Percentiles rank a stretch among this genome's conserved stretches.
Evolutionary conservation across 2,797 vertebrate species (phyloP).

Genomic region (Astyanax mexicanus): DNA sequence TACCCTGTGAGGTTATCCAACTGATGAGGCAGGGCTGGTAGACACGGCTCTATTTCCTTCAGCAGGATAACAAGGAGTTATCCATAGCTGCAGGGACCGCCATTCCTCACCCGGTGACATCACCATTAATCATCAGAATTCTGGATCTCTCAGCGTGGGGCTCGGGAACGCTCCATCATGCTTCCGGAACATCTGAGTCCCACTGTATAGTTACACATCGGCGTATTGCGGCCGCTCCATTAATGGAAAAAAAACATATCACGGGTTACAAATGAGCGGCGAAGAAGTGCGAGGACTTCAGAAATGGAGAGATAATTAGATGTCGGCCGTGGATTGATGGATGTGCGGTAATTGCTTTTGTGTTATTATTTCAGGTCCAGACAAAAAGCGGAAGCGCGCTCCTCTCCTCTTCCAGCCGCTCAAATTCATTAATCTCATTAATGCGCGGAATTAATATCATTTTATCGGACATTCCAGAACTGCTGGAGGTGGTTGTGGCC

Average conservation of each 20-base stretch:
- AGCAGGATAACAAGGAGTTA: constrained; percentile 77
- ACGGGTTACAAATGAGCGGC: constrained; percentile 81
- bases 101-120: constrained; percentile 78
- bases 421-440: constrained; percentile 99
- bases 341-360: constrained; percentile 98
- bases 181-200: constrained; percentile 61
- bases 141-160: constrained; percentile 80
- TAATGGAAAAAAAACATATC: constrained; percentile 89
- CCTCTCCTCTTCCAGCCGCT: constrained; percentile 81
- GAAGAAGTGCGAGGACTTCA: constrained; percentile 84
- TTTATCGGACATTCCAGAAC: constrained; percentile 99
- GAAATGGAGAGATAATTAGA: constrained; percentile 88
- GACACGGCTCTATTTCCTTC: constrained; percentile 80
- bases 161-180: constrained; percentile 74
- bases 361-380: constrained; percentile 94
- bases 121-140: constrained; percentile 83
- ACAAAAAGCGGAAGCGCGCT: constrained; percentile 84
- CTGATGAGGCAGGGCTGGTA: constrained; percentile 38
- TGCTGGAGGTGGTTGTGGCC: constrained; percentile 85
- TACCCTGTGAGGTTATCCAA: too few relatives aligned
- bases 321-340: constrained; percentile 91
- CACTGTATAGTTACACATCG: constrained; percentile 80
- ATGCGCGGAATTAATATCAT: constrained; percentile 99
- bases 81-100: constrained; percentile 79
- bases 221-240: constrained; percentile 77